Evolutionary conservation across 1,140 invertebrate species (phyloP).

Genomic region (Yoshiicerus persimilis): DNA sequence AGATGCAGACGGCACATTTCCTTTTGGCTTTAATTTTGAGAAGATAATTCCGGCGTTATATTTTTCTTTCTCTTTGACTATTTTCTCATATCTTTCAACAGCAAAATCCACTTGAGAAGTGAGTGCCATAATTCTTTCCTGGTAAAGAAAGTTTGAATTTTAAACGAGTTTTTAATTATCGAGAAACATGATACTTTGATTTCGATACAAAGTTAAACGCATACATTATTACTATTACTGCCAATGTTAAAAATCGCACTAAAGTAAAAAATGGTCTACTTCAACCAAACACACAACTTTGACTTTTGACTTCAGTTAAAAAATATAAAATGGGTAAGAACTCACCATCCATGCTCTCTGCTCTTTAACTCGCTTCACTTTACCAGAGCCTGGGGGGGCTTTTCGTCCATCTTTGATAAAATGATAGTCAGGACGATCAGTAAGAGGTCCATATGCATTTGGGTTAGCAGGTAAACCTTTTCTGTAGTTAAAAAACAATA

Average conservation of each 20-base stretch:
- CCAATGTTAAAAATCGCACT: no score
- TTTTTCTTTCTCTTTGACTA: slow-evolving; percentile 56
- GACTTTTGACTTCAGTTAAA: no score
- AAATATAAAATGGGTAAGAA: no score
- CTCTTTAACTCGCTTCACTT: slow-evolving; percentile 62
- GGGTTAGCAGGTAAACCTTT: slow-evolving; percentile 63
- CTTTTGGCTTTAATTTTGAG: slow-evolving; percentile 64
- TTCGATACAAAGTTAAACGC: no score
- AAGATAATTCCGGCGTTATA: slow-evolving; percentile 61
- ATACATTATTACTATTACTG: no score
- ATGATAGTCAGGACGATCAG: slow-evolving; percentile 70
- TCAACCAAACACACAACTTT: no score
- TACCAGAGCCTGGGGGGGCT: slow-evolving; percentile 64
- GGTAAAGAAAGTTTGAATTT: background rate
- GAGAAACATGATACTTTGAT: no score
- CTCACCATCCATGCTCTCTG: slow-evolving; percentile 59
- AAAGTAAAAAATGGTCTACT: no score
- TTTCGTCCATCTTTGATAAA: slow-evolving; percentile 67
- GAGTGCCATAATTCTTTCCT: slow-evolving; percentile 63
- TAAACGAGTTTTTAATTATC: background rate
- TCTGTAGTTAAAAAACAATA: slow-evolving; percentile 47
- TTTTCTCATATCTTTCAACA: slow-evolving; percentile 61
- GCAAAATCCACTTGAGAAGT: slow-evolving; percentile 69
- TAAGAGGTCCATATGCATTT: slow-evolving; percentile 66
- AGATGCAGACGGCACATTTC: background rate